Conservation (phyloP, 2,113 vertebrate genomes). For the Toxostoma redivivum region DNA sequence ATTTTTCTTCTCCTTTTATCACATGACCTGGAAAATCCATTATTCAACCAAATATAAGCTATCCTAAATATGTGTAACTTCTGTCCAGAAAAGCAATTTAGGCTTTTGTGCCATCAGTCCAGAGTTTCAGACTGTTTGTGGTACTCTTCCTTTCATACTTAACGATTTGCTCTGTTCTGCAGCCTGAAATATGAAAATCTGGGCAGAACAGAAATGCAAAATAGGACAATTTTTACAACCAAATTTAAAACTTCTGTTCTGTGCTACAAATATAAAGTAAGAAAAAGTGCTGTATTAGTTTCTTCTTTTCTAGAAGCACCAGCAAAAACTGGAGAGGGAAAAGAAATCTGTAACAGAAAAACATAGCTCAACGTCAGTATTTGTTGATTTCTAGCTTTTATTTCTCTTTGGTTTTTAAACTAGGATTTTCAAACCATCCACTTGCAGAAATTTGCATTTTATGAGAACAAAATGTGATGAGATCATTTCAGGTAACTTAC, state of each 20-base stretch:
- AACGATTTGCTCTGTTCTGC: not conserved
- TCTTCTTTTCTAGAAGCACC: not conserved
- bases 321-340: not conserved
- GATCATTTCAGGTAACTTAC: not conserved
- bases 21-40: not conserved
- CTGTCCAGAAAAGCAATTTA: conserved; percentile 2
- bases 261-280: not conserved
- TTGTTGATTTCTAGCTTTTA: not conserved
- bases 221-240: not conserved
- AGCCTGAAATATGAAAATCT: not conserved
- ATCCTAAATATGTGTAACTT: not conserved
- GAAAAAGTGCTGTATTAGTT: not conserved
- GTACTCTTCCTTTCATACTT: not conserved
- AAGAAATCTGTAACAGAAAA: not conserved
- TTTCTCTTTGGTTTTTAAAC: not conserved
- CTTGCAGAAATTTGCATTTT: conserved; percentile 40
- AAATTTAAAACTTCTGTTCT: not conserved
- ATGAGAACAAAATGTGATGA: not conserved
- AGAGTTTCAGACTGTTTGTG: not conserved
- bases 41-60: not conserved
- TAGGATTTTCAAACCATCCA: not conserved
- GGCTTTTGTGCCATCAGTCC: not conserved
- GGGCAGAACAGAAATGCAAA: not conserved
- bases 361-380: not conserved
- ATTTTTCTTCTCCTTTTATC: conserved; percentile 22